Conservation (phyloP, 2,888 invertebrate species). For the Lepetodrilus schrolli region DNA sequence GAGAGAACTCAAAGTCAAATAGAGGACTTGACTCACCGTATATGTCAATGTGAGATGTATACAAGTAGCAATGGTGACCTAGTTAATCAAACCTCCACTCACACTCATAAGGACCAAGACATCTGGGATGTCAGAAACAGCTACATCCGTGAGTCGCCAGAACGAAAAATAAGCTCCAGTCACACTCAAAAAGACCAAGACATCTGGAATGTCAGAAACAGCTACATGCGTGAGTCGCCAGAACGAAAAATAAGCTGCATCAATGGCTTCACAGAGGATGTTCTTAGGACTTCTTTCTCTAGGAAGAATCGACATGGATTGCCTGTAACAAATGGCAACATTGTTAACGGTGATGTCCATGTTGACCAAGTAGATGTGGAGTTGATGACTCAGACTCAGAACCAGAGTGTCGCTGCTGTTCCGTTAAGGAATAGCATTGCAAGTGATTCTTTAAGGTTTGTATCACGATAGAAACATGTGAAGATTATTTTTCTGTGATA, state of each 20-base stretch:
- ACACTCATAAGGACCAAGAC: background rate
- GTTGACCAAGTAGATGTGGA: too few relatives aligned
- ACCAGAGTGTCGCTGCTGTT: too few relatives aligned
- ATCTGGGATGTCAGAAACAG: background rate
- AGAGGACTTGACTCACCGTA: conserved; percentile 33
- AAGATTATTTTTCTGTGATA: too few relatives aligned
- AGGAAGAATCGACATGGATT: too few relatives aligned
- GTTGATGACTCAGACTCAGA: too few relatives aligned
- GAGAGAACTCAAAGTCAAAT: conserved; percentile 39
- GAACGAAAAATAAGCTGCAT: conserved; percentile 1
- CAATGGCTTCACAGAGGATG: conserved; percentile 19
- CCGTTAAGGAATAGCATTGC: too few relatives aligned
- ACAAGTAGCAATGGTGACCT: background rate
- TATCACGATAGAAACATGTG: too few relatives aligned
- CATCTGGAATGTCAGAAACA: background rate
- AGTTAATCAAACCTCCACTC: too few relatives aligned
- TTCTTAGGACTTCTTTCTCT: background rate
- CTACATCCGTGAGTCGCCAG: background rate
- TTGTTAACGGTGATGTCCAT: too few relatives aligned
- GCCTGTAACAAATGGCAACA: too few relatives aligned
- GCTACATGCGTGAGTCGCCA: background rate
- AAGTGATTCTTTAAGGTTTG: too few relatives aligned
- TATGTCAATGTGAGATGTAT: conserved; percentile 40
- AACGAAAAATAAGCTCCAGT: background rate
- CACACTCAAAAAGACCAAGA: background rate